A percentile compares a stretch with the other conserved stretches of the same genome.
Evolutionary conservation across 2,888 invertebrate genomes (phyloP).

Genomic region (Aphodius sticticus): DNA sequence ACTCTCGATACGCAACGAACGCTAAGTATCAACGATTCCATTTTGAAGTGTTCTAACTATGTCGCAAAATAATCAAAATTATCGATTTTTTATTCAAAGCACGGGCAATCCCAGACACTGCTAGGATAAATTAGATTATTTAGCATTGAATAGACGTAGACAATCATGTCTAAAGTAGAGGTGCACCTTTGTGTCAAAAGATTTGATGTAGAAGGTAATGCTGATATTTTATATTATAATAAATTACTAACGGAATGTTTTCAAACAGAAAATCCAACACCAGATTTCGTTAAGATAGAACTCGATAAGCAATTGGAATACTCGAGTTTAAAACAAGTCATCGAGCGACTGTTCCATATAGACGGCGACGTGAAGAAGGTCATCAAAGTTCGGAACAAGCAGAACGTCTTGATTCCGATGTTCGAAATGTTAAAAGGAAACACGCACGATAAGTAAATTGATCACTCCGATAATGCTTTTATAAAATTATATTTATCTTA

Average conservation of each 20-base stretch:
- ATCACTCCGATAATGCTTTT: conserved; percentile 21
- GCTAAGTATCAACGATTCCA: not conserved
- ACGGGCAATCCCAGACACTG: not conserved
- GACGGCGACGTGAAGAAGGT: conserved; percentile 57
- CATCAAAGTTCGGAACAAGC: conserved; percentile 59
- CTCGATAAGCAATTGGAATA: conserved; percentile 51
- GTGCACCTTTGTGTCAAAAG: conserved; percentile 28
- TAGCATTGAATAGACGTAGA: conserved; percentile 5
- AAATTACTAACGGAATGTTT: not conserved
- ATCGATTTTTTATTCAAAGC: not conserved
- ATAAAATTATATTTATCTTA: conserved; percentile 26
- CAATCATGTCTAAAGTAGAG: conserved; percentile 29
- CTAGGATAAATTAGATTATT: not conserved
- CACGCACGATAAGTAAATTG: conserved; percentile 50
- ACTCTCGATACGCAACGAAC: too few species aligned
- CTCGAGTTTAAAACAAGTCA: conserved; percentile 50
- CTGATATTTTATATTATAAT: too few species aligned
- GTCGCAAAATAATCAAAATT: not conserved
- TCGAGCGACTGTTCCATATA: conserved; percentile 52
- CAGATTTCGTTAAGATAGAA: conserved; percentile 49
- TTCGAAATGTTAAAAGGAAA: conserved; percentile 57
- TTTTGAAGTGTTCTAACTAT: not conserved
- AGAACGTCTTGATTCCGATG: conserved; percentile 59
- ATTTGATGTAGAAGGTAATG: conserved; percentile 25
- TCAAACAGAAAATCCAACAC: conserved; percentile 47